These are phyloP conservation scores for Phragmatobia fuliginosa DNA, from an alignment of 2,888 invertebrate genomes.

Conservation along the genomic window DNA sequence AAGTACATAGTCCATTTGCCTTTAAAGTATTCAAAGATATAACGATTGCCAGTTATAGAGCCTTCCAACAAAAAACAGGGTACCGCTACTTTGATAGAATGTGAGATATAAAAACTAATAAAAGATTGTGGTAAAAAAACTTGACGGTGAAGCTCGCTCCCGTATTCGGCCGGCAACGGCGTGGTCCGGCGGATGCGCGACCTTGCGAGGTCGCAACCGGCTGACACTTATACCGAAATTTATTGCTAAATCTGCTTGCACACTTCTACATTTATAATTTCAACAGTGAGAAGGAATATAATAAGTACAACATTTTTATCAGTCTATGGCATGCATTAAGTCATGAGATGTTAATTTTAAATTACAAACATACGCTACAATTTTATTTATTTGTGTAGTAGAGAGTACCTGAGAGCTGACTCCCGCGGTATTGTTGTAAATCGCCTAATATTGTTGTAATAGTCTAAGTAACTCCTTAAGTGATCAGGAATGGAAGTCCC, in stretches of 20 bases:
- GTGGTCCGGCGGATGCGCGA: constrained; percentile 60
- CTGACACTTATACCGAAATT: constrained; percentile 59
- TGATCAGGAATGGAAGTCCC: too few relatives aligned
- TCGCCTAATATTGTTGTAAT: too few relatives aligned
- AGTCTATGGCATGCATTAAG: too few relatives aligned
- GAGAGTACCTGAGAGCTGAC: too few relatives aligned
- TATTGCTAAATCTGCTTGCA: not conserved
- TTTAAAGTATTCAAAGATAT: constrained; percentile 10
- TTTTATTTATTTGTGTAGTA: too few relatives aligned
- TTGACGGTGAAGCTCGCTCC: constrained; percentile 26
- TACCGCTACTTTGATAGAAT: constrained; percentile 50
- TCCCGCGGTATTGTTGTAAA: too few relatives aligned
- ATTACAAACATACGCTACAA: too few relatives aligned
- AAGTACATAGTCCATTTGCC: not conserved
- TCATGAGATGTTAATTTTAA: too few relatives aligned
- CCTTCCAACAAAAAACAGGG: constrained; percentile 28
- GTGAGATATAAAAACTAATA: constrained; percentile 44
- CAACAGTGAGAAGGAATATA: too few relatives aligned
- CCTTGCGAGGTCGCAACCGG: constrained; percentile 72
- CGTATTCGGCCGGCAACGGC: constrained; percentile 34
- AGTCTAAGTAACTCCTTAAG: too few relatives aligned
- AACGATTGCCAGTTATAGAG: constrained; percentile 7
- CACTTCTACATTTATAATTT: too few relatives aligned
- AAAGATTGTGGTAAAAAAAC: constrained; percentile 37
- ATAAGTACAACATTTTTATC: too few relatives aligned